Percentiles rank a stretch among this genome's conserved stretches.
Conservation (phyloP, 2,888 invertebrate species). For the Coenonympha arcania region DNA sequence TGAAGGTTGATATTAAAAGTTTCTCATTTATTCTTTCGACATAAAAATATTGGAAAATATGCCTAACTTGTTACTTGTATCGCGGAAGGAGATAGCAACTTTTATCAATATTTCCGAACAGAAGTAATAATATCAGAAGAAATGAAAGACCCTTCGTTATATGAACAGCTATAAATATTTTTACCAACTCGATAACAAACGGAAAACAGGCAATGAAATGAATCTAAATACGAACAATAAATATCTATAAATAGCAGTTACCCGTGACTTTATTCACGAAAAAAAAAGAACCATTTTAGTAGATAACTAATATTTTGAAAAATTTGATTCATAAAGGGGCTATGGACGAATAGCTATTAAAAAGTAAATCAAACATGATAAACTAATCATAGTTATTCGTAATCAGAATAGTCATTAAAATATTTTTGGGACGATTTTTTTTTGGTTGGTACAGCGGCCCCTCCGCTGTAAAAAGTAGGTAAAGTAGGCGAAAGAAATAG, state of each 20-base stretch:
- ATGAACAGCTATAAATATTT: constrained; percentile 10
- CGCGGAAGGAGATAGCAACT: neutral
- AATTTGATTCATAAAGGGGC: too few relatives aligned
- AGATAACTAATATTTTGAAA: too few relatives aligned
- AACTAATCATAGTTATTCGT: too few relatives aligned
- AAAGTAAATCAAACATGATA: too few relatives aligned
- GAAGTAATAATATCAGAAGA: constrained; percentile 6
- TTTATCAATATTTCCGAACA: neutral
- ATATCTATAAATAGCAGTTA: neutral
- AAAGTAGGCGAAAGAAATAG: too few relatives aligned
- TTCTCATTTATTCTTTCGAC: neutral
- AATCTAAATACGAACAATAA: neutral
- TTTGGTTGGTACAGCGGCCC: too few relatives aligned
- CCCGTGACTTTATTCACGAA: neutral
- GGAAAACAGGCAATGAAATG: neutral
- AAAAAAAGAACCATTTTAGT: too few relatives aligned
- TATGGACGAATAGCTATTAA: too few relatives aligned
- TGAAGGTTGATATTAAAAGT: constrained; percentile 4
- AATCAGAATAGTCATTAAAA: too few relatives aligned
- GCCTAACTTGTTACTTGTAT: constrained; percentile 5
- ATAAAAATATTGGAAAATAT: neutral
- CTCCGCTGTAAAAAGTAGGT: too few relatives aligned
- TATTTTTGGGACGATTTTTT: too few relatives aligned
- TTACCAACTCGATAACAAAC: constrained; percentile 4
- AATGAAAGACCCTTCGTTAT: neutral